phyloP scores from a whole-genome alignment of 2,888 invertebrate species.

The Drosophila nr. perissopoda region DNA sequence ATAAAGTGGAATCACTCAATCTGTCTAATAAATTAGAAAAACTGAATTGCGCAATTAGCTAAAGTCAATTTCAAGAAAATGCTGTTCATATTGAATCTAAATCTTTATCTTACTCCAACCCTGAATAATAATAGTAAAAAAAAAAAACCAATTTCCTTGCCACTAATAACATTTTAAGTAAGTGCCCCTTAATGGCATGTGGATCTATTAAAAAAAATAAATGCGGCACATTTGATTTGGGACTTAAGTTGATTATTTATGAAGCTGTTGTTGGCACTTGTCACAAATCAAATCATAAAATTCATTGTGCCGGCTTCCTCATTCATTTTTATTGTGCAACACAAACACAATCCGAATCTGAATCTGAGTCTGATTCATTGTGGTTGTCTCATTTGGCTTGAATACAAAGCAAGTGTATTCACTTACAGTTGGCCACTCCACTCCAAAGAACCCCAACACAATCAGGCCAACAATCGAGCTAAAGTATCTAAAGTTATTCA shows the following conservation, averaged over 20 bases:
- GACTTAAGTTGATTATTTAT: conserved; percentile 3
- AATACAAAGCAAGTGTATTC: conserved; percentile 47
- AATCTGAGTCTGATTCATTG: conserved; percentile 32
- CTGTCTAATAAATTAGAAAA: not conserved
- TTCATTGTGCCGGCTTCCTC: conserved; percentile 51
- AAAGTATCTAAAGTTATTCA: conserved; percentile 43
- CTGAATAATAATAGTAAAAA: not conserved
- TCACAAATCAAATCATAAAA: conserved; percentile 55
- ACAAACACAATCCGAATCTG: conserved; percentile 7
- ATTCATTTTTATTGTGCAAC: conserved; percentile 56
- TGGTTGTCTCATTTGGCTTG: conserved; percentile 44
- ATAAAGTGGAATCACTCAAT: not conserved
- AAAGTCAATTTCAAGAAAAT: not conserved
- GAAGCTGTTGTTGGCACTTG: conserved; percentile 18
- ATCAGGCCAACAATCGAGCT: conserved; percentile 13
- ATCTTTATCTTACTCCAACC: not conserved
- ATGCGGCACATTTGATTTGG: not conserved
- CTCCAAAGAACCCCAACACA: conserved; percentile 11
- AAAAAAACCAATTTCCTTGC: not conserved
- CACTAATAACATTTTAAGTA: too few relatives aligned
- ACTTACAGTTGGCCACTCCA: conserved; percentile 24
- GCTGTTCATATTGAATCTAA: not conserved
- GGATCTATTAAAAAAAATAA: conserved; percentile 2
- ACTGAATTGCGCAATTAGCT: not conserved
- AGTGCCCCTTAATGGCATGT: conserved; percentile 4